These are phyloP conservation scores for Aptenodytes patagonicus DNA, from an alignment of 2,113 vertebrate genomes.

Conservation along the genomic window DNA sequence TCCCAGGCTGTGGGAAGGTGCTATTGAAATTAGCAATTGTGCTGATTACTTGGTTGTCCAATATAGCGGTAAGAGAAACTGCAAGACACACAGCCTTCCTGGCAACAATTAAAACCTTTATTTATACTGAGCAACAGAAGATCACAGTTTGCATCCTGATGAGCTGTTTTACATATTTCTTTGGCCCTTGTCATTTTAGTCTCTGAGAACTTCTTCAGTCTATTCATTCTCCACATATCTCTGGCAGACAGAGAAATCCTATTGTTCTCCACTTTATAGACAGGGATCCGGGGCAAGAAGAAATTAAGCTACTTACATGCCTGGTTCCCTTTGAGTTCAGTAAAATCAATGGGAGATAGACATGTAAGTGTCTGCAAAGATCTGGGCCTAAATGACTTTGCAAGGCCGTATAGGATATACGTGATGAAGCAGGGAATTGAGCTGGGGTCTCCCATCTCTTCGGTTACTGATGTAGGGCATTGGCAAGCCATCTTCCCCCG, in stretches of 20 bases:
- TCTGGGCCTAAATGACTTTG: not conserved
- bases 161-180: constrained; percentile 30
- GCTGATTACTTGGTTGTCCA: constrained; percentile 1
- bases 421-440: not conserved
- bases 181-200: constrained; percentile 9
- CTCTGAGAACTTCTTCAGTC: constrained; percentile 23
- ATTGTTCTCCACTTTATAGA: not conserved
- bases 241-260: constrained; percentile 20
- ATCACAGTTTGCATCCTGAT: constrained; percentile 40
- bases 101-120: constrained; percentile 31
- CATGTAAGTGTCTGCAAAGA: not conserved
- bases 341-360: not conserved
- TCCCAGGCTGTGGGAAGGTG: not conserved
- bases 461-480: fast-evolving
- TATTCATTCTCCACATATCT: constrained; percentile 6
- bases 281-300: not conserved
- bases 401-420: not conserved
- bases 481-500: not conserved
- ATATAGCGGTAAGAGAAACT: not conserved
- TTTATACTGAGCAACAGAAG: constrained; percentile 18
- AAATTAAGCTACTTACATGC: not conserved
- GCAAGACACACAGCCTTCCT: not conserved
- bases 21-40: not conserved
- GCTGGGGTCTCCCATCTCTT: not conserved
- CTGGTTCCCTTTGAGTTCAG: not conserved